Evolutionary conservation across 2,113 vertebrate genomes (phyloP).

Genomic region (Poeciliopsis turrubarensis): DNA sequence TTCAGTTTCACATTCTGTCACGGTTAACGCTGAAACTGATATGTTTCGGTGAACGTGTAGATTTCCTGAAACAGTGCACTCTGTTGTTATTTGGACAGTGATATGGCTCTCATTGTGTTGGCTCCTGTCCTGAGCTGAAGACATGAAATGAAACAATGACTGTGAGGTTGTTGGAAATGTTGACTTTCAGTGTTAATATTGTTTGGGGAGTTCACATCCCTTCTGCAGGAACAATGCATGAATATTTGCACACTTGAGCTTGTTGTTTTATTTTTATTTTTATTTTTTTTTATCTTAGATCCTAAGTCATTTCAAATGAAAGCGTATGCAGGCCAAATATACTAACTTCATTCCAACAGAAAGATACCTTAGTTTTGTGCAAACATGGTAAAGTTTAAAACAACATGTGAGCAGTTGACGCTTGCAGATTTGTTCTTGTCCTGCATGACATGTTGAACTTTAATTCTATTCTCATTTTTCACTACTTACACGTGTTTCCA

Average conservation of each 20-base stretch:
- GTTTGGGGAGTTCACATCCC: constrained; percentile 10
- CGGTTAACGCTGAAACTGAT: constrained; percentile 28
- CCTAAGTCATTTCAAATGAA: neutral
- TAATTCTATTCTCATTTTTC: neutral
- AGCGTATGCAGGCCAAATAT: neutral
- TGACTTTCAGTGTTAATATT: constrained; percentile 12
- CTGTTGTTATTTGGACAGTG: constrained; percentile 40
- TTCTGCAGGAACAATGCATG: neutral
- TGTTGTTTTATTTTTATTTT: neutral
- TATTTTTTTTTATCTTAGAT: neutral
- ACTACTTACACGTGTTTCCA: neutral
- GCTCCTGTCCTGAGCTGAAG: constrained; percentile 5
- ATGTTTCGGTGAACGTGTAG: constrained; percentile 9
- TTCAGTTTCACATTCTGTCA: neutral
- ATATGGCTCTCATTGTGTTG: constrained; percentile 44
- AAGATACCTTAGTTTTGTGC: neutral
- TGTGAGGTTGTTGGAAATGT: constrained; percentile 29
- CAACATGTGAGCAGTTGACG: neutral
- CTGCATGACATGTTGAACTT: too few species aligned
- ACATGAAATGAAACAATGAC: constrained; percentile 29
- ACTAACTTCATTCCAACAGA: neutral
- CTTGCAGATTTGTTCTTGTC: neutral
- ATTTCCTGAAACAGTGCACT: constrained; percentile 12
- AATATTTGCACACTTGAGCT: neutral
- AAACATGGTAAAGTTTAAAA: neutral